Evolutionary conservation across 2,113 vertebrate species (phyloP).

Genomic region (Andinoacara biseriatus): DNA sequence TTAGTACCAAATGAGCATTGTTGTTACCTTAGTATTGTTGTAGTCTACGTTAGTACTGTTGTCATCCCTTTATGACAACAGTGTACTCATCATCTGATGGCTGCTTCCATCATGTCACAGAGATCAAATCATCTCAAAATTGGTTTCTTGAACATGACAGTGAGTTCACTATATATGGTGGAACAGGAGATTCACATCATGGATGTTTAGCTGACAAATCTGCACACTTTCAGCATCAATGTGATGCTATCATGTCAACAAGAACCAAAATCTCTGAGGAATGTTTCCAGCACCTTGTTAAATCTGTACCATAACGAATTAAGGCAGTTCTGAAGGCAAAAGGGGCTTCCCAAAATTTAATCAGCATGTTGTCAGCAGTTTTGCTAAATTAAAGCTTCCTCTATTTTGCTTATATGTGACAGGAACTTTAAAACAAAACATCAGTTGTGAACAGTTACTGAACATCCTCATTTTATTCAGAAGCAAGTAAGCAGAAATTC

Average conservation of each 20-base stretch:
- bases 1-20: background rate
- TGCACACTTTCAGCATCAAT: background rate
- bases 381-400: background rate
- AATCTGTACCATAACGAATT: background rate
- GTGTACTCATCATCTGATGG: background rate
- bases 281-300: background rate
- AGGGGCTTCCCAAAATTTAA: background rate
- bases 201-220: background rate
- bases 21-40: background rate
- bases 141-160: background rate
- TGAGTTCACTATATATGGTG: background rate
- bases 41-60: background rate
- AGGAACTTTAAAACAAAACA: background rate
- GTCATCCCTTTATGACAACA: background rate
- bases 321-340: background rate
- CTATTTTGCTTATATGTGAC: background rate
- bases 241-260: background rate
- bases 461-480: background rate
- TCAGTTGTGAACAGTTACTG: background rate
- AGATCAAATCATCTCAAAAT: background rate
- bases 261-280: background rate
- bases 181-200: background rate
- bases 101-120: background rate
- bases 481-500: background rate
- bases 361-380: background rate